Percentiles rank a stretch among this genome's conserved stretches.
Evolutionary conservation across 1,140 invertebrate genomes (phyloP).

Genomic region (Cotesia typhae): DNA sequence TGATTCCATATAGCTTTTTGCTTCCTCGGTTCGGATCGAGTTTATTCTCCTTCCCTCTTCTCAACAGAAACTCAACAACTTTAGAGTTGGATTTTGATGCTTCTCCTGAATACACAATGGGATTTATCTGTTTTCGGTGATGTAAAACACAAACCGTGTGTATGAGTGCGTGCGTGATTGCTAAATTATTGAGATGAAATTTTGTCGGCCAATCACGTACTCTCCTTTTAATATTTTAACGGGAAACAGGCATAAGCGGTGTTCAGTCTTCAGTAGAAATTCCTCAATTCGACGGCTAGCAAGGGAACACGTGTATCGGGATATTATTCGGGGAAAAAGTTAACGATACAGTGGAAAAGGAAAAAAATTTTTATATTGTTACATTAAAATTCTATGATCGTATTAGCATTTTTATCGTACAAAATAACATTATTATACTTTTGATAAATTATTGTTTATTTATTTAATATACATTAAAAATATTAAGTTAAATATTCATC

Average conservation of each 20-base stretch:
- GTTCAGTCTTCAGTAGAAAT: neutral
- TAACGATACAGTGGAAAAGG: slow-evolving; percentile 19
- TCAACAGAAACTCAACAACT: no score
- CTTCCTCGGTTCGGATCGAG: slow-evolving; percentile 45
- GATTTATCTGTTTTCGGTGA: slow-evolving; percentile 59
- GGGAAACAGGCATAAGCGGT: slow-evolving; percentile 44
- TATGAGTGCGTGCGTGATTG: slow-evolving; percentile 57
- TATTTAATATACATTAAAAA: slow-evolving; percentile 13
- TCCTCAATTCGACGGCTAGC: neutral
- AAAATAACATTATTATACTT: slow-evolving; percentile 47
- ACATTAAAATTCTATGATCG: slow-evolving; percentile 33
- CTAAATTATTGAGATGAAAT: slow-evolving; percentile 65
- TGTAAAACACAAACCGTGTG: slow-evolving; percentile 57
- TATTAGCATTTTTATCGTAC: slow-evolving; percentile 14
- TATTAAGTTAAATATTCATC: neutral
- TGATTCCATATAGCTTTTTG: slow-evolving; percentile 12
- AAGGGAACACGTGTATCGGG: neutral
- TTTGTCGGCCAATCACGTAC: slow-evolving; percentile 65
- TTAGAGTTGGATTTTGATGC: slow-evolving; percentile 52
- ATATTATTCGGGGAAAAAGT: slow-evolving; percentile 5
- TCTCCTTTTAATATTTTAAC: slow-evolving; percentile 61
- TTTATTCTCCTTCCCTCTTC: no score
- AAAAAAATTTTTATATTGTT: slow-evolving; percentile 24
- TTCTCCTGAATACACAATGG: slow-evolving; percentile 66
- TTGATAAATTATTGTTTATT: slow-evolving; percentile 51